Evolutionary conservation across 2,797 vertebrate genomes (phyloP).

Genomic region (Tenualosa thibaudeaui): DNA sequence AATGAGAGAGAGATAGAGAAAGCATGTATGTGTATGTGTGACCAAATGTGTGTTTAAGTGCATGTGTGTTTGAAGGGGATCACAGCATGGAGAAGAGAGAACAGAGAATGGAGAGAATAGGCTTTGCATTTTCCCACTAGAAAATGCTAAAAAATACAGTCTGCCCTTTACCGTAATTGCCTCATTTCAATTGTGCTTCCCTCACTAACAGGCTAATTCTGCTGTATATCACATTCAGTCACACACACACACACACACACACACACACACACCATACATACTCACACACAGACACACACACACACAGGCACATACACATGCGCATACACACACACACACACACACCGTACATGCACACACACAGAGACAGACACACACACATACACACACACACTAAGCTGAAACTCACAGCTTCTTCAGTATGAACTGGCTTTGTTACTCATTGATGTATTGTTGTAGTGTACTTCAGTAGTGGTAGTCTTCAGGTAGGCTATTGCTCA

Average conservation of each 20-base stretch:
- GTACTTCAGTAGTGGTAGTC: too few relatives aligned
- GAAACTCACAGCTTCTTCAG: too few relatives aligned
- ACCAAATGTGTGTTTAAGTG: neutral
- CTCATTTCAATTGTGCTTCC: constrained; percentile 47
- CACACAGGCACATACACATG: too few relatives aligned
- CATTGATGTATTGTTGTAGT: too few relatives aligned
- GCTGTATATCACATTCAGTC: neutral
- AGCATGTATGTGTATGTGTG: neutral
- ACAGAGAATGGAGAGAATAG: neutral
- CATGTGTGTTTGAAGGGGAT: neutral
- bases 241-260: constrained; percentile 6
- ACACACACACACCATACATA: constrained; percentile 3
- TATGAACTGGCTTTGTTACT: too few relatives aligned
- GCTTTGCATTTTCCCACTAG: neutral
- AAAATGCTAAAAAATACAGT: constrained; percentile 33
- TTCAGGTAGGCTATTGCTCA: too few relatives aligned
- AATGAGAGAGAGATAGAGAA: too few relatives aligned
- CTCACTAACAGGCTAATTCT: constrained; percentile 12
- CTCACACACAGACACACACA: neutral
- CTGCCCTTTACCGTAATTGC: constrained; percentile 53
- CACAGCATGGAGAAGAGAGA: neutral
- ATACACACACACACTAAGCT: neutral
- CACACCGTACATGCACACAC: too few relatives aligned
- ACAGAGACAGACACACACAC: too few relatives aligned
- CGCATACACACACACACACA: neutral